phyloP scores from a whole-genome alignment of 2,113 vertebrate species.

The Puma concolor region DNA sequence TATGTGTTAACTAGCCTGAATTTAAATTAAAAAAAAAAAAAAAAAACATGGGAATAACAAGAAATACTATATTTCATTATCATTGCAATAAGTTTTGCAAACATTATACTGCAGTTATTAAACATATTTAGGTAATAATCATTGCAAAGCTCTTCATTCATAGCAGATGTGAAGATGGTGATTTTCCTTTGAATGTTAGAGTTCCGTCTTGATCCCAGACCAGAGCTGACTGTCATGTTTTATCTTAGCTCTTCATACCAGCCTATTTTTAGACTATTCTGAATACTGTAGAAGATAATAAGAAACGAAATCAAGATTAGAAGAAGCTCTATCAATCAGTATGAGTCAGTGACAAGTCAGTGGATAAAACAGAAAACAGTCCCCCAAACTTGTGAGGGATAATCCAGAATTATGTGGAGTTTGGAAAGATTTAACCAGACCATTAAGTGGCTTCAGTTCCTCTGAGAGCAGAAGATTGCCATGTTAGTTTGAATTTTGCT shows the following conservation, averaged over 20 bases:
- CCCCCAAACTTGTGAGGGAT: neutral
- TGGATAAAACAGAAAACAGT: neutral
- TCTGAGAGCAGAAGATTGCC: neutral
- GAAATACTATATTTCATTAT: neutral
- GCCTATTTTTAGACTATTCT: neutral
- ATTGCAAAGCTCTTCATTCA: neutral
- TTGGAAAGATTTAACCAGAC: neutral
- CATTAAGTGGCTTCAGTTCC: neutral
- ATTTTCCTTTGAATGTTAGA: neutral
- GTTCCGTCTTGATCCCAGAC: neutral
- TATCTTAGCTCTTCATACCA: neutral
- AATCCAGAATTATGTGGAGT: neutral
- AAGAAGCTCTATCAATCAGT: neutral
- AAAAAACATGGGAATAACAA: neutral
- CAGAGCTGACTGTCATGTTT: neutral
- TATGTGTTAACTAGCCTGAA: no score
- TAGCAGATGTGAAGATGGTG: neutral
- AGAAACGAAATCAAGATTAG: neutral
- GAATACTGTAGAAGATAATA: neutral
- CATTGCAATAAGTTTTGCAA: neutral
- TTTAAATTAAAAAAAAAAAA: no score
- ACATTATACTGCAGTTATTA: no score
- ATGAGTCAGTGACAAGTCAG: neutral
- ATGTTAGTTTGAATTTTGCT: slow-evolving; percentile 52
- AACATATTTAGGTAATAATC: neutral